Evolutionary conservation across 1,140 invertebrate genomes (phyloP).

Genomic region (Platyura marginata): DNA sequence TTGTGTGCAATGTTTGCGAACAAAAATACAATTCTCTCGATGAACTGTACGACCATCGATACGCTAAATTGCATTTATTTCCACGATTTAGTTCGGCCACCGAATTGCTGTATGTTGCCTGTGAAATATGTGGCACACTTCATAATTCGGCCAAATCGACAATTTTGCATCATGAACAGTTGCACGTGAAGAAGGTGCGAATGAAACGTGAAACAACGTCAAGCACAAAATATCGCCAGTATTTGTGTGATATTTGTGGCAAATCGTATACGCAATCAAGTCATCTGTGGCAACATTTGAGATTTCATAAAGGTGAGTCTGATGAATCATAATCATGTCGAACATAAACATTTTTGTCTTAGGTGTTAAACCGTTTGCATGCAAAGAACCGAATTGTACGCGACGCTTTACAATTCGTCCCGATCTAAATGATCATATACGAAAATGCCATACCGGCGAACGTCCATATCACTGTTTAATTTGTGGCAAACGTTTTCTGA

Average conservation of each 20-base stretch:
- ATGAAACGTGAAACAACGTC: slow-evolving; percentile 14
- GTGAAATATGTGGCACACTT: slow-evolving; percentile 17
- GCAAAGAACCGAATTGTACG: slow-evolving; percentile 35
- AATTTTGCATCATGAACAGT: slow-evolving; percentile 21
- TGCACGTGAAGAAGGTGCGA: slow-evolving; percentile 17
- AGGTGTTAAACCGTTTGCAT: slow-evolving; percentile 39
- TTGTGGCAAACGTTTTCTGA: slow-evolving; percentile 52
- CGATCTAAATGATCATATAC: slow-evolving; percentile 44
- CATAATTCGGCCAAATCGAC: slow-evolving; percentile 25
- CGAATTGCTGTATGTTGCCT: slow-evolving; percentile 11
- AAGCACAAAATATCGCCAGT: slow-evolving; percentile 25
- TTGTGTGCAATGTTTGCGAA: slow-evolving; percentile 28
- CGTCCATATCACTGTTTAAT: slow-evolving; percentile 49
- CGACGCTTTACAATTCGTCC: slow-evolving; percentile 42
- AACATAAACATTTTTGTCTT: slow-evolving; percentile 7
- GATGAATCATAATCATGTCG: background rate
- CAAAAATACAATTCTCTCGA: slow-evolving; percentile 18
- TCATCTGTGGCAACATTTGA: slow-evolving; percentile 37
- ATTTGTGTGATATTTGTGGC: slow-evolving; percentile 36
- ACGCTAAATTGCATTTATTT: slow-evolving; percentile 17
- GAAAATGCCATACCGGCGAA: slow-evolving; percentile 43
- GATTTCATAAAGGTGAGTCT: slow-evolving; percentile 32
- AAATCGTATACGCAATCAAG: slow-evolving; percentile 39
- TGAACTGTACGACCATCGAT: slow-evolving; percentile 25
- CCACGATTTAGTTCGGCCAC: slow-evolving; percentile 11